These are phyloP conservation scores for Chaetophractus vellerosus DNA, from an alignment of 2,797 vertebrate genomes.

Conservation along the genomic window DNA sequence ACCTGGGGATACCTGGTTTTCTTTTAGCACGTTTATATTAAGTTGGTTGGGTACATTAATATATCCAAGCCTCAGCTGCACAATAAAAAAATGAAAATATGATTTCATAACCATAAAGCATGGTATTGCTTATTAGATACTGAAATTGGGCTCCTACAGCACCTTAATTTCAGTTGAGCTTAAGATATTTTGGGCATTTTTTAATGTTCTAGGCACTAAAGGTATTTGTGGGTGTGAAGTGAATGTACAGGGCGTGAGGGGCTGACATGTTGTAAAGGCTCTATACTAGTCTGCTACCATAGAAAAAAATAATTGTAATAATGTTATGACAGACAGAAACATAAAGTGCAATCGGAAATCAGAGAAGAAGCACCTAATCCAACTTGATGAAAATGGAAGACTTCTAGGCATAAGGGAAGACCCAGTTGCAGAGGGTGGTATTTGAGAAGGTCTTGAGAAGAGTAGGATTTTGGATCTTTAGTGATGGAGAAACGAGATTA, in stretches of 20 bases:
- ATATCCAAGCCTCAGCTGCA: not conserved
- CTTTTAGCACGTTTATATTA: not conserved
- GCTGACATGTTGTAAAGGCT: not conserved
- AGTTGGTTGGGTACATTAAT: not conserved
- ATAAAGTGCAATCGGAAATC: not conserved
- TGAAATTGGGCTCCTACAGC: not conserved
- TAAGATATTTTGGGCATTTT: not conserved
- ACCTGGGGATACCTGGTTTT: not conserved
- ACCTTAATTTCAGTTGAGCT: not conserved
- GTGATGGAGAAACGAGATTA: not conserved
- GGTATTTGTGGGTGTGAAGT: not conserved
- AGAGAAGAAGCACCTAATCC: not conserved
- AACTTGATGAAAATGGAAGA: not conserved
- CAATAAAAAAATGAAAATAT: slow-evolving; percentile 23
- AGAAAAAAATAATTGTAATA: not conserved
- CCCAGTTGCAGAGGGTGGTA: not conserved
- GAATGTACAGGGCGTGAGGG: accelerated
- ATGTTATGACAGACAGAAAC: not conserved
- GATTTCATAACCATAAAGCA: not conserved
- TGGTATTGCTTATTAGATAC: not conserved
- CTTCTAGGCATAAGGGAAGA: not conserved
- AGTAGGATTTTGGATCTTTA: not conserved
- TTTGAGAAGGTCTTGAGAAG: not conserved
- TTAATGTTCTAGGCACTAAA: not conserved
- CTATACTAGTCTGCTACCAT: not conserved